A percentile compares a stretch with the other conserved stretches of the same genome.
These are phyloP conservation scores for Danio jaintianensis DNA, from an alignment of 2,797 vertebrate species.

Conservation along the genomic window DNA sequence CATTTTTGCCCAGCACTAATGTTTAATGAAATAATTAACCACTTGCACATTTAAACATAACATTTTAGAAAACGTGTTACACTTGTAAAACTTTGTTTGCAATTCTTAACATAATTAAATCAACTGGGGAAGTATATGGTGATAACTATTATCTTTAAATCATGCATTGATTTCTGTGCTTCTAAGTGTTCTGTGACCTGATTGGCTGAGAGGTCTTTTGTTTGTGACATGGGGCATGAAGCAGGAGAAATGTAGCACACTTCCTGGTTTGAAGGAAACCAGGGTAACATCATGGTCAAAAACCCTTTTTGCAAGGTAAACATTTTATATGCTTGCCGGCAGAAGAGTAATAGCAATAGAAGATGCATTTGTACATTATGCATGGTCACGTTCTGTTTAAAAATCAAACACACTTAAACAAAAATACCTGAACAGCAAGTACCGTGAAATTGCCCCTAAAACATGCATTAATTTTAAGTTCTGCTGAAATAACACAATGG, in stretches of 20 bases:
- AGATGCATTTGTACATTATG: neutral
- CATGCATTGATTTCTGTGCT: neutral
- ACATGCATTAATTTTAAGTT: neutral
- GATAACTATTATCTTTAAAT: neutral
- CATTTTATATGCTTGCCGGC: constrained; percentile 34
- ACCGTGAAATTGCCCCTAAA: too few relatives aligned
- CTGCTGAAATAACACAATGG: neutral
- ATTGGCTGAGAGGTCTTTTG: neutral
- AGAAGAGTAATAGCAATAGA: constrained; percentile 13
- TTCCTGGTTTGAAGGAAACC: constrained; percentile 44
- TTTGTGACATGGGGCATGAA: constrained; percentile 23
- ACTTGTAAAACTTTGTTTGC: too few relatives aligned
- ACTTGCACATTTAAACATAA: too few relatives aligned
- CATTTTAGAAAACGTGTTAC: too few relatives aligned
- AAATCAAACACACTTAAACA: constrained; percentile 11
- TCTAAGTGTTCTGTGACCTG: neutral
- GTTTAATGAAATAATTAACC: too few relatives aligned
- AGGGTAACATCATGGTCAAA: constrained; percentile 44
- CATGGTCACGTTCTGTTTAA: constrained; percentile 8
- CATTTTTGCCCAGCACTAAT: too few relatives aligned
- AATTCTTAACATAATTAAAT: too few relatives aligned
- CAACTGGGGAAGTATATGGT: too few relatives aligned
- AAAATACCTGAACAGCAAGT: neutral
- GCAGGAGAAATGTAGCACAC: constrained; percentile 46
- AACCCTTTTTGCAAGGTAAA: constrained; percentile 47